Evolutionary conservation across 2,113 vertebrate genomes (phyloP), one percentile per base, ranked within the genome.

Genomic region (Equus przewalskii): DNA sequence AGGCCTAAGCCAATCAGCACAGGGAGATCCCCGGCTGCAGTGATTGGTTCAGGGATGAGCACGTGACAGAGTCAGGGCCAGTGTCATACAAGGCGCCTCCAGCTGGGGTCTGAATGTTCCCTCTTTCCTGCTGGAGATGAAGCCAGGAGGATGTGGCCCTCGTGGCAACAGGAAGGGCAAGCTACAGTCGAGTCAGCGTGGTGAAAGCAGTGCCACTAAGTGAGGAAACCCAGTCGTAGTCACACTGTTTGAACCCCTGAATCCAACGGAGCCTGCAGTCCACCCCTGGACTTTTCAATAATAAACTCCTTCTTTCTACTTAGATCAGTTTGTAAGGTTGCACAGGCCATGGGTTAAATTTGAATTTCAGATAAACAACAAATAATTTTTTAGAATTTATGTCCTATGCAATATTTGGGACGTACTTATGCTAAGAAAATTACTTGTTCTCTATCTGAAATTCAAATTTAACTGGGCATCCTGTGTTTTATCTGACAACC

Each of bases 181-280:
- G 51, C 46, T 4, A 1, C 30, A 2, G 36, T 8, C 7, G 8
- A 14, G 51, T 54, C 11, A 10, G 73, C 0, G 28, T 21, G 16
- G 62, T 4, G 15, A 30, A 26, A 41, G 51, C 51, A 7, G 33
- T 60, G 54, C 70, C 60, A 41, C 36, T 41, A 0, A 9, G 36
- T 24, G 18, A 54, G 2, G 89, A 54, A 51, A 14, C 24, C 18
- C n/a, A 21, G 30, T 46, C 36, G 28, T 24, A 58, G 62, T 11
- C n/a, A 28, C 12, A 7, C 1, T 8, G 51, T 60, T 13, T 5
- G 80, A 78, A 21, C 41, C 46, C 70, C 80, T 91, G 33, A 14
- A 26, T 79, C 72, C 72, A 19, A 1, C 33, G 6, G 14, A 70
- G 72, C n/a, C 70, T 26, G 88, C 4, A 60, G 60, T 56, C 60